Conservation (phyloP, 1,140 invertebrate species). For the Bombus confusus region DNA sequence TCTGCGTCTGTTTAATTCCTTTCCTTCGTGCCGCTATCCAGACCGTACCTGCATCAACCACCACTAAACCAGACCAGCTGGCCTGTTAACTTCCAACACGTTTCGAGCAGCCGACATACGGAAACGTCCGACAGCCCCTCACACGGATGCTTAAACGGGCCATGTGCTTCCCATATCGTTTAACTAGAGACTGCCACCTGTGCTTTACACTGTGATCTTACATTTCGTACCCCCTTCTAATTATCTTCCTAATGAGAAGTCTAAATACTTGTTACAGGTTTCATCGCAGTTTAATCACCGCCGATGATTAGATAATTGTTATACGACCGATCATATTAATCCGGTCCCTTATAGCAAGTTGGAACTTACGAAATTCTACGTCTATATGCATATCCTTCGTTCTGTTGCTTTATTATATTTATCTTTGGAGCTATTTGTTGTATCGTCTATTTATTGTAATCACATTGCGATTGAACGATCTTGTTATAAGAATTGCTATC, state of each 20-base stretch:
- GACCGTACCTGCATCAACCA: conserved; percentile 37
- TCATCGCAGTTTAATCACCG: neutral
- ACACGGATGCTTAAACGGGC: conserved; percentile 34
- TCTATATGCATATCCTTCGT: no score
- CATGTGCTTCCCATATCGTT: conserved; percentile 37
- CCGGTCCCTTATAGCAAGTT: neutral
- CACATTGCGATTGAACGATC: neutral
- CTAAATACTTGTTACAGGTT: neutral
- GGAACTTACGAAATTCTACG: neutral
- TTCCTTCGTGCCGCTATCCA: conserved; percentile 59
- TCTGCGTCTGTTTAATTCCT: conserved; percentile 76
- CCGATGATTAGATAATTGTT: neutral
- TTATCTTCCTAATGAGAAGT: conserved; percentile 10
- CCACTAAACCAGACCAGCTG: conserved; percentile 48
- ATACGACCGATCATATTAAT: neutral
- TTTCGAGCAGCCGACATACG: conserved; percentile 50
- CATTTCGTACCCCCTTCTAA: conserved; percentile 9
- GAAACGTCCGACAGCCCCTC: conserved; percentile 38
- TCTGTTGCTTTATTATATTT: no score
- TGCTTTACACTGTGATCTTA: conserved; percentile 22
- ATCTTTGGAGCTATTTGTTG: no score
- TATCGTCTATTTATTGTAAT: no score
- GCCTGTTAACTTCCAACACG: conserved; percentile 58
- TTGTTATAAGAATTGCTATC: neutral
- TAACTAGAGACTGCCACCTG: conserved; percentile 63